A percentile compares a stretch with the other conserved stretches of the same genome.
phyloP scores from a whole-genome alignment of 2,797 vertebrate species.

The Cyclopterus lumpus region DNA sequence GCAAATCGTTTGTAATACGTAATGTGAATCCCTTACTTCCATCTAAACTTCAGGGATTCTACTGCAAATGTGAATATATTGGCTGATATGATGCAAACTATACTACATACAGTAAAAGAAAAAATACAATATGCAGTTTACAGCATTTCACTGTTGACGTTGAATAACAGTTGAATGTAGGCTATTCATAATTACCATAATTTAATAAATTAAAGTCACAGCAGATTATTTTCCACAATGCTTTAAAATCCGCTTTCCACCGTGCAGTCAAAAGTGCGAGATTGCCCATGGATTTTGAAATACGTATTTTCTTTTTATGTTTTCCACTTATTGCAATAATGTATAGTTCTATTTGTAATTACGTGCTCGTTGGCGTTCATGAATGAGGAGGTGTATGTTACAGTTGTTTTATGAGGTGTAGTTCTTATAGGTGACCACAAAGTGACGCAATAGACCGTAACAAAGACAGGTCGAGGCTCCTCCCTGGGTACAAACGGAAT shows the following conservation, averaged over 20 bases:
- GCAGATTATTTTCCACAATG: not conserved
- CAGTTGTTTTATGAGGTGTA: not conserved
- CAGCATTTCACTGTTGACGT: not conserved
- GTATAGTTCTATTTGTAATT: fast-evolving
- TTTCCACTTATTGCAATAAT: not conserved
- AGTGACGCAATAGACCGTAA: constrained; percentile 58
- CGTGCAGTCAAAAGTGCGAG: not conserved
- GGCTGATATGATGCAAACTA: not conserved
- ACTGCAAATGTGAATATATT: not conserved
- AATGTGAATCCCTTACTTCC: not conserved
- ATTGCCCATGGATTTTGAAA: not conserved
- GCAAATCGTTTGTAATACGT: not conserved
- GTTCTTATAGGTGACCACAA: constrained; percentile 31
- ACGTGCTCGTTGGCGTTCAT: not conserved
- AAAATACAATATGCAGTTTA: not conserved
- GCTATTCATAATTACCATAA: not conserved
- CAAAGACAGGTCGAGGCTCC: constrained; percentile 37
- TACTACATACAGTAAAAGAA: not conserved
- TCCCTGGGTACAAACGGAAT: constrained; percentile 20
- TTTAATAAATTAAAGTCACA: not conserved
- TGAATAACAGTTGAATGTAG: not conserved
- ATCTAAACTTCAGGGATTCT: not conserved
- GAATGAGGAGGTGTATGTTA: not conserved
- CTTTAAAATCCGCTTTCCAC: not conserved
- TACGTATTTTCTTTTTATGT: not conserved